Evolutionary conservation across 2,888 invertebrate species (phyloP).

Genomic region (Lottia gigantea): DNA sequence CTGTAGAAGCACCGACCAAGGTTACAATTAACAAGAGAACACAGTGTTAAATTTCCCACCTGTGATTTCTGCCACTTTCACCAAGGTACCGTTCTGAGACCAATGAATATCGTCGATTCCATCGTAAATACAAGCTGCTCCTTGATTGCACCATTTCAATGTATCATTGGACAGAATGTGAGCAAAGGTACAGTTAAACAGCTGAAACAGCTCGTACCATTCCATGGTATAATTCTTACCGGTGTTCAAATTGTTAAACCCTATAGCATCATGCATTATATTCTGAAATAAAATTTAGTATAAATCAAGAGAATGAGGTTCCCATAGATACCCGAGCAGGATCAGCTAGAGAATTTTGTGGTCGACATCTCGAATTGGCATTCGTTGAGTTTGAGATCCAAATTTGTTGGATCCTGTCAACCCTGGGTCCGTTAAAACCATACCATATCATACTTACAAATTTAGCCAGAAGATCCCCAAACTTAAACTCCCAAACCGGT

Average conservation of each 20-base stretch:
- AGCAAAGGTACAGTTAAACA: conserved; percentile 64
- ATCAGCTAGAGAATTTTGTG: too few species aligned
- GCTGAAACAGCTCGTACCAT: conserved; percentile 62
- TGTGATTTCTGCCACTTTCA: conserved; percentile 52
- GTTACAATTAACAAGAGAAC: too few species aligned
- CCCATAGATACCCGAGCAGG: too few species aligned
- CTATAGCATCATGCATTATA: conserved; percentile 63
- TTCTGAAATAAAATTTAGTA: conserved; percentile 39
- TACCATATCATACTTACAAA: conserved; percentile 61
- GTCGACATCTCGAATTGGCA: neutral
- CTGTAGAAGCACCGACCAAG: too few species aligned
- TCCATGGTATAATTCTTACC: conserved; percentile 60
- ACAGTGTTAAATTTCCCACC: conserved; percentile 33
- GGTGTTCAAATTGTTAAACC: conserved; percentile 53
- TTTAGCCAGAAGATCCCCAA: conserved; percentile 53
- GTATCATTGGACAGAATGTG: conserved; percentile 49
- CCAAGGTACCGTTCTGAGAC: conserved; percentile 55
- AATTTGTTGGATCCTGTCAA: too few species aligned
- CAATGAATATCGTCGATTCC: conserved; percentile 58
- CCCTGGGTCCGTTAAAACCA: too few species aligned
- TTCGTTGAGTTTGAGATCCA: too few species aligned
- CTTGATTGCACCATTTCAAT: conserved; percentile 62
- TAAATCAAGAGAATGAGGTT: neutral
- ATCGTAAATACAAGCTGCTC: conserved; percentile 59
- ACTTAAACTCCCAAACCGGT: conserved; percentile 63